phyloP scores from a whole-genome alignment of 2,888 invertebrate species.

The Electrophaes corylata region DNA sequence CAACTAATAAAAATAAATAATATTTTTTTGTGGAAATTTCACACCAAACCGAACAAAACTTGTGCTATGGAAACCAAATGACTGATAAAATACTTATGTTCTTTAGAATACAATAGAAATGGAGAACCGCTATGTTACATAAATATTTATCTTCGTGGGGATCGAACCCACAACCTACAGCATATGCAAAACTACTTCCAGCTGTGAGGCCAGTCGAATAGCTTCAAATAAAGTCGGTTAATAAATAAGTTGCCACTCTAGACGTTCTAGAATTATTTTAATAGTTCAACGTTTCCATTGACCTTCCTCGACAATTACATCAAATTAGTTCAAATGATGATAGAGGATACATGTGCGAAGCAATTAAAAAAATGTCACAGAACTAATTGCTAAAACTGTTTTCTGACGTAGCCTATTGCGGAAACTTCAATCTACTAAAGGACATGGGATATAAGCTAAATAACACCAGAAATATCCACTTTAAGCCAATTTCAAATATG shows the following conservation, averaged over 20 bases:
- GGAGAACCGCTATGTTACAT: no score
- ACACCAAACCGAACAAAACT: no score
- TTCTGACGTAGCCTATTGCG: constrained; percentile 51
- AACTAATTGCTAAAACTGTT: constrained; percentile 43
- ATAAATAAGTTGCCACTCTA: not conserved
- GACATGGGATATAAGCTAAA: constrained; percentile 50
- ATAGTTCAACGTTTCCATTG: constrained; percentile 23
- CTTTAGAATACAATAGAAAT: no score
- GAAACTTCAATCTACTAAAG: constrained; percentile 59
- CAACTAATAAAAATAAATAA: no score
- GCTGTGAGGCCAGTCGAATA: no score
- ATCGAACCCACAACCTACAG: no score
- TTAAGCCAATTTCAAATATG: constrained; percentile 36
- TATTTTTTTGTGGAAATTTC: no score
- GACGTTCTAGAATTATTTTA: constrained; percentile 8
- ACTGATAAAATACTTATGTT: no score
- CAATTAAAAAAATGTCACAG: constrained; percentile 42
- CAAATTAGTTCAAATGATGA: constrained; percentile 36
- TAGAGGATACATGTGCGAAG: constrained; percentile 50
- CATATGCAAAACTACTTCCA: no score
- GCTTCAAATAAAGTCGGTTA: not conserved
- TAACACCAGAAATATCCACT: constrained; percentile 41
- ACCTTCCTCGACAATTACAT: constrained; percentile 33
- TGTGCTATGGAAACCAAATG: no score
- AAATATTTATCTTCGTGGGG: no score